Evolutionary conservation across 2,797 vertebrate species (phyloP), one percentile per base, ranked within the genome.

Genomic region (Xiphorhynchus erythropygius): DNA sequence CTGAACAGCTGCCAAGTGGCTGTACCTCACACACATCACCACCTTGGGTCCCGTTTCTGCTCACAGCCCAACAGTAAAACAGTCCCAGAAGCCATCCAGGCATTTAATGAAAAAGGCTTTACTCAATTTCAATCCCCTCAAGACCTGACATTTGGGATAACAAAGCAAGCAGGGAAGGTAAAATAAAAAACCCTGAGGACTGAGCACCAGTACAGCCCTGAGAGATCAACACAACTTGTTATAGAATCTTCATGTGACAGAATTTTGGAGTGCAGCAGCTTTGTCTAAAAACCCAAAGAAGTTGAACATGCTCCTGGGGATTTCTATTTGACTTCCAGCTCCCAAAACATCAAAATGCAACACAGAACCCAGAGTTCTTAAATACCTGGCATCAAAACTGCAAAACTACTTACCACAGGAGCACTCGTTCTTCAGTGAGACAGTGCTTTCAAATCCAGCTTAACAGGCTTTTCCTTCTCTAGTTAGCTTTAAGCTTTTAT

Each of bases 401-500:
- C 78, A 74, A 11, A 71, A 75, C 65, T 62, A 15, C 84, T 92
- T 83, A 90, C 53, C 63, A 68, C 42, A 80, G 75, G 60, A 89
- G 87, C 81, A 47, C 60, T 91, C 49, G 52, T 52, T 84, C 77
- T 80, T 86, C 4, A 5, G 23, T 81, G 85, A 93, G 63, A 55
- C 70, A 69, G 39, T 22, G 88, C 92, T 95, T 92, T 92, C 86
- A 87, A 92, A 89, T 77, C 49, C 84, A 90, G 87, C 87, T 89
- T 83, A 91, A 83, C 92, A 94, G 75, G 95, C 89, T 93, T 92
- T 92, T 76, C 93, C 89, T 93, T 84, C 55, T 68, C 74, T 80
- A 73, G 77, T 80, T 87, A 92, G 63, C 39, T 84, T 83, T 76
- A 89, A 94, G 92, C 94, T 84, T 93, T 96, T 78, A 87, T 92